phyloP scores from a whole-genome alignment of 2,797 vertebrate species.

The Passerculus sandwichensis region DNA sequence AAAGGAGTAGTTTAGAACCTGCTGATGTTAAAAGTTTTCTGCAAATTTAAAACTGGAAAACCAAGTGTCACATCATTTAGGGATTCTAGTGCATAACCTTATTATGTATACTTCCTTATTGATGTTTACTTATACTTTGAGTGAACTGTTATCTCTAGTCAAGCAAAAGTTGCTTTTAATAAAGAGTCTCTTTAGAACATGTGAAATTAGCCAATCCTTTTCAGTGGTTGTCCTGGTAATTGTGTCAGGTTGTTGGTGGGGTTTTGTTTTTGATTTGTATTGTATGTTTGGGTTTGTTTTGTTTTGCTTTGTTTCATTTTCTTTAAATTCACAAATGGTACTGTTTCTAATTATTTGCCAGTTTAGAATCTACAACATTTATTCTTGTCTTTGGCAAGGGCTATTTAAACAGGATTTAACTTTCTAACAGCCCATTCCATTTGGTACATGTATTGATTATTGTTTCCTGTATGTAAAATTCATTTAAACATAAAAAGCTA shows the following conservation, averaged over 20 bases:
- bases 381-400: not conserved
- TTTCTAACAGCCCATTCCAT: not conserved
- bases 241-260: not conserved
- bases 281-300: not conserved
- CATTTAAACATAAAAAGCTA: not conserved
- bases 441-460: not conserved
- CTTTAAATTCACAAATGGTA: not conserved
- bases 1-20: not conserved
- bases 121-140: not conserved
- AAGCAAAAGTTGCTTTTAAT: not conserved
- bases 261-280: not conserved
- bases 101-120: not conserved
- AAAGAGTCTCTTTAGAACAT: not conserved
- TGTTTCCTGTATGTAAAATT: not conserved
- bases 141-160: not conserved
- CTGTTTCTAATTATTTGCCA: not conserved
- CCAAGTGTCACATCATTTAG: not conserved
- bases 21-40: not conserved
- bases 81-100: not conserved
- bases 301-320: not conserved
- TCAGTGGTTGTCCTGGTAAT: not conserved
- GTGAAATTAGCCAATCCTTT: not conserved
- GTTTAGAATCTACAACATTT: not conserved
- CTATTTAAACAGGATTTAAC: not conserved
- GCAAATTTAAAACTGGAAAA: not conserved